These are phyloP conservation scores for Polypterus bichir DNA, from an alignment of 2,113 vertebrate genomes.

Conservation along the genomic window DNA sequence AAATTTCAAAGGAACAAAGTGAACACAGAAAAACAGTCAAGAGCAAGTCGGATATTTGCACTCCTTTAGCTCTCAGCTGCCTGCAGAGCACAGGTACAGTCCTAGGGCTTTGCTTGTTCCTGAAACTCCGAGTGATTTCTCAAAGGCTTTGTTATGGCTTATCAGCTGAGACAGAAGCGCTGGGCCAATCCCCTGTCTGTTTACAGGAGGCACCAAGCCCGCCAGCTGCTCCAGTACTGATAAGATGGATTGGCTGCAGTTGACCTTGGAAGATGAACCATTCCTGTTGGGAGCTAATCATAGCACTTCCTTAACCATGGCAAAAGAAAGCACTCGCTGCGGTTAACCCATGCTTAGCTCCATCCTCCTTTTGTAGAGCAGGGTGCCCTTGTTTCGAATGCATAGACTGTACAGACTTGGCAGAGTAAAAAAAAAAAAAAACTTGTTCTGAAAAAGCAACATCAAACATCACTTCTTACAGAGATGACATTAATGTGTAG, in stretches of 20 bases:
- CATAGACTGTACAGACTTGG: no score
- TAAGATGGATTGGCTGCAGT: slow-evolving; percentile 24
- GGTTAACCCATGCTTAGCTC: neutral
- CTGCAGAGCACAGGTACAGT: neutral
- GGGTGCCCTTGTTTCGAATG: no score
- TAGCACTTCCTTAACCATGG: slow-evolving; percentile 26
- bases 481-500: no score
- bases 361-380: no score
- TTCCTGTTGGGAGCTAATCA: slow-evolving; percentile 35
- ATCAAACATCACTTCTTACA: no score
- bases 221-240: slow-evolving; percentile 29
- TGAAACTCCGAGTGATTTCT: slow-evolving; percentile 3
- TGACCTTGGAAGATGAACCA: slow-evolving; percentile 34
- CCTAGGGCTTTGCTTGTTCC: neutral
- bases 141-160: slow-evolving; percentile 18
- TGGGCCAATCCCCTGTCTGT: slow-evolving; percentile 17
- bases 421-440: no score
- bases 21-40: no score
- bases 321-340: slow-evolving; percentile 1
- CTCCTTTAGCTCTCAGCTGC: no score
- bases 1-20: no score
- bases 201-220: slow-evolving; percentile 18
- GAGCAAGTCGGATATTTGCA: no score
- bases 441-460: no score
- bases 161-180: slow-evolving; percentile 16